A percentile compares a stretch with the other conserved stretches of the same genome.
Evolutionary conservation across 1,140 invertebrate genomes (phyloP).

Genomic region (Phortica variegata): DNA sequence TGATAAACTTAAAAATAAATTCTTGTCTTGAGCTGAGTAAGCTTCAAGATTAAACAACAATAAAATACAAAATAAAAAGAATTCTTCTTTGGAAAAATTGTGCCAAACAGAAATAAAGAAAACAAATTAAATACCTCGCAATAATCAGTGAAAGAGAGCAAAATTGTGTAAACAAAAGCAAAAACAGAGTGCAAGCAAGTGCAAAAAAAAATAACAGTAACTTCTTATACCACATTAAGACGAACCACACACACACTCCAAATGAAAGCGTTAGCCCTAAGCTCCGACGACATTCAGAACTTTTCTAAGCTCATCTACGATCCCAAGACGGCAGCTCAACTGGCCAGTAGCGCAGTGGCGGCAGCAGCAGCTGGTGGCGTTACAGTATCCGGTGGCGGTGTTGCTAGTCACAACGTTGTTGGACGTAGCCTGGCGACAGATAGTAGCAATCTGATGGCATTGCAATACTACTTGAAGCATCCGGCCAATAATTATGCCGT

Average conservation of each 20-base stretch:
- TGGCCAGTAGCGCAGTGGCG: constrained; percentile 35
- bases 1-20: no score
- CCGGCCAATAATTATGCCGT: constrained; percentile 35
- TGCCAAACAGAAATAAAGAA: constrained; percentile 1
- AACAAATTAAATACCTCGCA: neutral
- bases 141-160: neutral
- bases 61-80: no score
- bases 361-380: constrained; percentile 28
- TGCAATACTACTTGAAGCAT: constrained; percentile 55
- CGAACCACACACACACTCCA: constrained; percentile 17
- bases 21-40: no score
- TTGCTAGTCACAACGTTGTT: constrained; percentile 14
- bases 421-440: constrained; percentile 6
- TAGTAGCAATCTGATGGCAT: constrained; percentile 39
- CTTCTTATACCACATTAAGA: no score
- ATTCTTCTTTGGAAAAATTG: no score
- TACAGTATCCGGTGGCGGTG: constrained; percentile 3
- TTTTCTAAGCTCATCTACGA: constrained; percentile 53
- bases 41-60: no score
- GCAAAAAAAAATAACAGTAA: neutral
- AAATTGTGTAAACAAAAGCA: neutral
- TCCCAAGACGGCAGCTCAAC: constrained; percentile 43
- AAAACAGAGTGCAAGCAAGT: neutral
- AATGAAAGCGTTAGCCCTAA: constrained; percentile 51
- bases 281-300: constrained; percentile 49